phyloP scores from a whole-genome alignment of 2,888 invertebrate species.

The Lepidocyrtinus sp. region DNA sequence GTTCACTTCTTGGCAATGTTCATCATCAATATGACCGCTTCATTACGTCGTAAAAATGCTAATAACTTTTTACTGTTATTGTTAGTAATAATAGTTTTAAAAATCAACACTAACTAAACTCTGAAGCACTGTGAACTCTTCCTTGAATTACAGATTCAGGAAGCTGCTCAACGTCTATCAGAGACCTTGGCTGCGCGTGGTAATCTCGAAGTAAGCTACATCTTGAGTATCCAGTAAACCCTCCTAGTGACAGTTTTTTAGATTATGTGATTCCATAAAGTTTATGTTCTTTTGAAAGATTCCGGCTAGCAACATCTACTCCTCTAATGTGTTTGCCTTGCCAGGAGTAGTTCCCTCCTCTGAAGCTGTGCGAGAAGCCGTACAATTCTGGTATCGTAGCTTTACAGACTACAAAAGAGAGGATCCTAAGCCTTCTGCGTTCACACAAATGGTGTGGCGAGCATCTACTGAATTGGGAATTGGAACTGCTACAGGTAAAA shows the following conservation, averaged over 20 bases:
- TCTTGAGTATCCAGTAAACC: too few relatives aligned
- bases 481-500: conserved; percentile 43
- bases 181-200: conserved; percentile 41
- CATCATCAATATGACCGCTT: not conserved
- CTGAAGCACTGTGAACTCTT: too few relatives aligned
- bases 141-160: conserved; percentile 52
- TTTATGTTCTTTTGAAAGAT: conserved; percentile 33
- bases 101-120: too few relatives aligned
- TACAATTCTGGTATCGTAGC: conserved; percentile 60
- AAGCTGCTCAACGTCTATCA: conserved; percentile 52
- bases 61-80: not conserved
- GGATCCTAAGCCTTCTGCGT: conserved; percentile 53
- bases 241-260: too few relatives aligned
- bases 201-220: conserved; percentile 40
- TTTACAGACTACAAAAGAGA: conserved; percentile 55
- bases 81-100: too few relatives aligned
- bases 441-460: conserved; percentile 60
- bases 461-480: conserved; percentile 47
- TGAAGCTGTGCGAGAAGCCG: conserved; percentile 62
- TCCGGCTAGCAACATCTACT: conserved; percentile 53
- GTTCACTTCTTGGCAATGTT: not conserved
- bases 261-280: too few relatives aligned
- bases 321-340: conserved; percentile 51
- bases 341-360: conserved; percentile 40
- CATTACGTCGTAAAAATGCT: not conserved